Conservation (phyloP, 2,888 invertebrate genomes). For the Nomada fabriciana region DNA sequence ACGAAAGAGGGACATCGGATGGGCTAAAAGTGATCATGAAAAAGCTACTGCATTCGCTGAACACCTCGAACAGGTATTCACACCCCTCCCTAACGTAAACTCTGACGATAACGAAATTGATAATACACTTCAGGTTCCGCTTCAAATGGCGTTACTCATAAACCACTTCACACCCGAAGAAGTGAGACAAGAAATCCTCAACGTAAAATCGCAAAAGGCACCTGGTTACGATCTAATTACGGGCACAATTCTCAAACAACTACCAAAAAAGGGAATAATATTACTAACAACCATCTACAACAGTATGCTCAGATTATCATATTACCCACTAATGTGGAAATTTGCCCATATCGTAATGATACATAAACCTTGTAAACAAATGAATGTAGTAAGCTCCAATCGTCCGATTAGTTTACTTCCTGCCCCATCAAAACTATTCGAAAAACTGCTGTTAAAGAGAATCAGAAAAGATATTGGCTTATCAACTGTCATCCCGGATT, state of each 20-base stretch:
- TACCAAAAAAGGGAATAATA: neutral
- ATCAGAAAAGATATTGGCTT: too few relatives aligned
- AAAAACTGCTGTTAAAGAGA: too few relatives aligned
- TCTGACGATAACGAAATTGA: neutral
- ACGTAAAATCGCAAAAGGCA: neutral
- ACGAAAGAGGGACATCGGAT: neutral
- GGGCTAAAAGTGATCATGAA: conserved; percentile 3
- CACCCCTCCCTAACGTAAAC: neutral
- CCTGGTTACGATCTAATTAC: neutral
- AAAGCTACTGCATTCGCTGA: neutral
- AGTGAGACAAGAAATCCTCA: neutral
- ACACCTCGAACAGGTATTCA: neutral
- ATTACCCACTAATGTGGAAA: neutral
- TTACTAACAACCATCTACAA: neutral
- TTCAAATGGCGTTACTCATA: neutral
- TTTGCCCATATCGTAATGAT: neutral
- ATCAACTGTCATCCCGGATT: too few relatives aligned
- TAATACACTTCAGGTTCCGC: neutral
- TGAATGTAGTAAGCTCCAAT: too few relatives aligned
- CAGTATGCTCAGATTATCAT: neutral
- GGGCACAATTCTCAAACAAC: neutral
- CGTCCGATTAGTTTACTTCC: too few relatives aligned
- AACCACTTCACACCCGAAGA: neutral
- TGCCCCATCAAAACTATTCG: too few relatives aligned
- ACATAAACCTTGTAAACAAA: too few relatives aligned